These are phyloP conservation scores for Poeciliopsis turneri DNA, from an alignment of 2,797 vertebrate species.

Conservation along the genomic window DNA sequence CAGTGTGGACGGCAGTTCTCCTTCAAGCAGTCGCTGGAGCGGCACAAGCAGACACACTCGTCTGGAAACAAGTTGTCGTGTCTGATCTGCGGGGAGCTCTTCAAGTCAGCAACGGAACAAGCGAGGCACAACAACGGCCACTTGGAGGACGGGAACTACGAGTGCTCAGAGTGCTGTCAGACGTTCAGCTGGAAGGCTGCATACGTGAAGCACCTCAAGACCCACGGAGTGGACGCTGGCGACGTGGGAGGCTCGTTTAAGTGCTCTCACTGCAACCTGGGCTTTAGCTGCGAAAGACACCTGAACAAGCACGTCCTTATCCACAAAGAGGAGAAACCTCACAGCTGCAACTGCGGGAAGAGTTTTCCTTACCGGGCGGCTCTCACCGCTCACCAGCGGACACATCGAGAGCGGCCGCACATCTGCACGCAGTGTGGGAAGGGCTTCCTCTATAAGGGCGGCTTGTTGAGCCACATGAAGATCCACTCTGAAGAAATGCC, in stretches of 20 bases:
- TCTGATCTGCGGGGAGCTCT: slow-evolving; percentile 74
- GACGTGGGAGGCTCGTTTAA: slow-evolving; percentile 31
- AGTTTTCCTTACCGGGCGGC: slow-evolving; percentile 75
- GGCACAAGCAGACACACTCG: slow-evolving; percentile 79
- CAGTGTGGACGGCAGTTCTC: slow-evolving; percentile 79
- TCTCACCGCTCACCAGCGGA: slow-evolving; percentile 75
- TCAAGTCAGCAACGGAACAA: slow-evolving; percentile 62
- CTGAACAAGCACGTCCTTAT: slow-evolving; percentile 67
- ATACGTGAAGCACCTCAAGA: slow-evolving; percentile 74
- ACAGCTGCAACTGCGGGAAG: slow-evolving; percentile 78
- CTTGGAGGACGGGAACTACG: slow-evolving; percentile 66
- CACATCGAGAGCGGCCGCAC: slow-evolving; percentile 74
- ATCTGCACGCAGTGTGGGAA: slow-evolving; percentile 72
- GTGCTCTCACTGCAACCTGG: slow-evolving; percentile 66
- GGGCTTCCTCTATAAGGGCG: slow-evolving; percentile 77
- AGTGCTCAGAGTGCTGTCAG: slow-evolving; percentile 71
- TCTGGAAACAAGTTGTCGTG: slow-evolving; percentile 70
- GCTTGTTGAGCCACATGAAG: slow-evolving; percentile 75
- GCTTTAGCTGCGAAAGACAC: slow-evolving; percentile 59
- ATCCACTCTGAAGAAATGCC: slow-evolving; percentile 79
- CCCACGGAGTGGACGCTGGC: slow-evolving; percentile 35
- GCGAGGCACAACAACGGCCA: slow-evolving; percentile 59
- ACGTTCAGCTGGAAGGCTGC: slow-evolving; percentile 73
- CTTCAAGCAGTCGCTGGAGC: slow-evolving; percentile 81
- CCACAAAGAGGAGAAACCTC: slow-evolving; percentile 62